These are phyloP conservation scores for Strigamia maritima DNA, from an alignment of 2,888 invertebrate genomes.

Conservation along the genomic window DNA sequence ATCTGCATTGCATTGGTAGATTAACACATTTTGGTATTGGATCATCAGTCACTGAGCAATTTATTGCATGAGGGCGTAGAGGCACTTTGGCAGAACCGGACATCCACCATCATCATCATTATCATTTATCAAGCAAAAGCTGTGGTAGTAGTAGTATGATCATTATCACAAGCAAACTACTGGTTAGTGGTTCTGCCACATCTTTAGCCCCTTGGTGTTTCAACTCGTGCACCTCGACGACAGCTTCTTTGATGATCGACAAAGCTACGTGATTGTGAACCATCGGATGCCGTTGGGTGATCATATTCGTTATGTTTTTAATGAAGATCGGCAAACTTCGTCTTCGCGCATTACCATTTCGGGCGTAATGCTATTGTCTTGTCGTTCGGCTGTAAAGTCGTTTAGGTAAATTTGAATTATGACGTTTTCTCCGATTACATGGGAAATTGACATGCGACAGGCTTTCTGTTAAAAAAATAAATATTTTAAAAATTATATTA, in stretches of 20 bases:
- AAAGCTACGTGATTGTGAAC: slow-evolving; percentile 80
- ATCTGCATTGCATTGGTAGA: slow-evolving; percentile 10
- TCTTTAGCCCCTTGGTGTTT: not conserved
- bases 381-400: slow-evolving; percentile 24
- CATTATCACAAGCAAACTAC: not conserved
- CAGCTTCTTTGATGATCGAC: slow-evolving; percentile 88
- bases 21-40: not conserved
- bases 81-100: not conserved
- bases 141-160: not conserved
- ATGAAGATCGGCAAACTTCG: slow-evolving; percentile 73
- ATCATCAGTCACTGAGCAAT: slow-evolving; percentile 15
- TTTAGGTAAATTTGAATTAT: slow-evolving; percentile 68
- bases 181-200: not conserved
- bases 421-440: slow-evolving; percentile 81
- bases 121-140: not conserved
- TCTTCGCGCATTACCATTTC: slow-evolving; percentile 42
- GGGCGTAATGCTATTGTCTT: slow-evolving; percentile 37
- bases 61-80: not conserved
- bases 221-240: slow-evolving; percentile 69
- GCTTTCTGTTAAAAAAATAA: slow-evolving; percentile 8
- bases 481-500: not conserved
- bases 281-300: slow-evolving; percentile 79
- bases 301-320: slow-evolving; percentile 76
- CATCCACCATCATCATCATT: not conserved
- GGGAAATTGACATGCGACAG: slow-evolving; percentile 74